Evolutionary conservation across 2,797 vertebrate species (phyloP), one percentile per base, ranked within the genome.

Genomic region (Macrochelys suwanniensis): DNA sequence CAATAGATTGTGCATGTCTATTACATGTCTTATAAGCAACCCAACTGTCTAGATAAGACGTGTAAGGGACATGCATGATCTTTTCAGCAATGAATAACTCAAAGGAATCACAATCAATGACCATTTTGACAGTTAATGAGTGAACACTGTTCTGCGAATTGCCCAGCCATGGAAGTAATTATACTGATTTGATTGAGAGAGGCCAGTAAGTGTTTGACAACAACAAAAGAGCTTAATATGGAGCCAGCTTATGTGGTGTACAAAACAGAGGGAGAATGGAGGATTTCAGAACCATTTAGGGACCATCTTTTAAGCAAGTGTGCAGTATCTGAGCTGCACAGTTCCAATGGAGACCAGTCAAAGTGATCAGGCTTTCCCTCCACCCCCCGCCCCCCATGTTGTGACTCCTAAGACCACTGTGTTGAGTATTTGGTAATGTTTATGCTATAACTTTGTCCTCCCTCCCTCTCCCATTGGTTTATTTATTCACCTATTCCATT

Each of bases 261-360:
- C 15, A 42, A 77, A 28, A 0, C 80, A 54, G 45, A 15, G 0
- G 16, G 19, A 74, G 81, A 1, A 8, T 17, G 37, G 31, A 1
- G 1, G 51, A 16, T 42, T 54, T 49, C 77, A 81, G 85, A 59
- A 19, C 17, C 10, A 74, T 49, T 17, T 2, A 23, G 23, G 82
- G 85, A 53, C 31, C 59, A 37, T 42, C 28, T 61, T 47, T 19
- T 49, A 51, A 77, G 33, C 31, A 68, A 80, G n/a, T 76, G 50
- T 54, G 31, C 45, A 71, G 19, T 33, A 3, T 56, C 42, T 59
- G 78, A 74, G 68, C 68, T 77, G 12, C 33, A 59, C 37, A 53
- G 45, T 51, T n/a, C n/a, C 77, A 71, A 47, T 3, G n/a, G n/a
- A 80, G 54, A 15, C 28, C 45, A 25, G 33, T 12, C 12, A 5